These are phyloP conservation scores for Pristionchus exspectatus DNA, from an alignment of 2,888 invertebrate species.

Conservation along the genomic window DNA sequence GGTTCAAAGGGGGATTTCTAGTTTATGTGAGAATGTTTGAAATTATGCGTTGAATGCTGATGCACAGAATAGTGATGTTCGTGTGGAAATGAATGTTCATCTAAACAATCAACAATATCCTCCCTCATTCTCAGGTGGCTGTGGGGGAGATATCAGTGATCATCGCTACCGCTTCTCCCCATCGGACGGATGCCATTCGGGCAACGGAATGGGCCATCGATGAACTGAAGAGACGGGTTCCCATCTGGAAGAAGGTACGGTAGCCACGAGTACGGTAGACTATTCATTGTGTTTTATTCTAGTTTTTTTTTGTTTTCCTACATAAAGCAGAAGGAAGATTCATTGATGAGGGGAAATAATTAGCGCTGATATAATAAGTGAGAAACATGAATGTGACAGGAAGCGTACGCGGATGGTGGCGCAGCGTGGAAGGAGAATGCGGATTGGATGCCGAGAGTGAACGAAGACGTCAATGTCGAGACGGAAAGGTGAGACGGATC, in stretches of 20 bases:
- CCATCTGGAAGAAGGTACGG: constrained; percentile 76
- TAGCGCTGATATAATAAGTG: too few species aligned
- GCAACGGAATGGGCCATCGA: constrained; percentile 74
- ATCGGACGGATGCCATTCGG: constrained; percentile 73
- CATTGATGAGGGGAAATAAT: too few species aligned
- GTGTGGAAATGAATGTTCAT: too few species aligned
- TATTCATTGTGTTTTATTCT: neutral
- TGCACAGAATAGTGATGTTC: too few species aligned
- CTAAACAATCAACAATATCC: too few species aligned
- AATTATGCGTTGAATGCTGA: too few species aligned
- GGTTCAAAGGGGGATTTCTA: too few species aligned
- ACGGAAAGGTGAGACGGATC: neutral
- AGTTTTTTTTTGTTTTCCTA: too few species aligned
- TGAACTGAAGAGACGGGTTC: constrained; percentile 71
- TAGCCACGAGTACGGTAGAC: neutral
- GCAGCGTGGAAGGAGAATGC: constrained; percentile 56
- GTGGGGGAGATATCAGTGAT: constrained; percentile 74
- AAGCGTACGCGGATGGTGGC: constrained; percentile 54
- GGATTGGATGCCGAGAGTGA: constrained; percentile 50
- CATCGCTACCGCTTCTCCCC: constrained; percentile 74
- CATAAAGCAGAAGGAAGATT: too few species aligned
- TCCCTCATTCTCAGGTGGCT: constrained; percentile 62
- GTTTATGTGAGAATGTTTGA: too few species aligned
- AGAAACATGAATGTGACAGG: neutral
- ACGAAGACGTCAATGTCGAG: neutral